Evolutionary conservation across 30 jellyfish, hydroid and myxozoan species (phyloP), one percentile per base, ranked within the genome.

Genomic region (Chironex yamaguchii): DNA sequence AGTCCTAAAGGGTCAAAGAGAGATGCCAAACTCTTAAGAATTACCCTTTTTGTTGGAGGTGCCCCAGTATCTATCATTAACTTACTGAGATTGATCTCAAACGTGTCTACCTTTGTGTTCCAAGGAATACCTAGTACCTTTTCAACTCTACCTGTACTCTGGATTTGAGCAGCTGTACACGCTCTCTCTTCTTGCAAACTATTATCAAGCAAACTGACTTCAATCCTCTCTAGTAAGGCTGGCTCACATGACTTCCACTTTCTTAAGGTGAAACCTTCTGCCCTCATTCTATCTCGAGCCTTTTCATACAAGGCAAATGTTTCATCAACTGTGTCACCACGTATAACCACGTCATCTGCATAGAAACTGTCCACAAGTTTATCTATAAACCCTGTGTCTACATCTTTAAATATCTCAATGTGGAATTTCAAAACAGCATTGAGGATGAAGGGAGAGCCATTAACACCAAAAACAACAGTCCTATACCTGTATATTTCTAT

Each of bases 321-420:
- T 36, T 67, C 89, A 3, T 76, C 82, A 0, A 14, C 36, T 51
- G 63, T 78, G 1, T 50, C 30, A 0, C 92, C 54, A 14, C 96
- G 87, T 24, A 50, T 17, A 14, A 52, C 71, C 17, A 89, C 52
- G 75, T 78, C 97, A 51, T 89, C 95, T 2, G 42, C 95, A 35
- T 51, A 71, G 28, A 78, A 24, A 31, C 62, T 31, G 3, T 36
- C 54, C 4, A 67, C 80, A 25, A 58, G 81, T 22, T 58, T 78
- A 0, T 53, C 69, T 0, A 70, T 58, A 64, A 79, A 24, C 20
- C 66, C 68, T n/a, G 90, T 82, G 50, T 62, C 90, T 29, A 13
- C 9, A 1, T 58, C 82, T 6, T 51, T 33, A 34, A 62, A 54
- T 34, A 62, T 62, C n/a, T 50, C 36, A 2, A 79, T 64, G 31